Conservation (phyloP, 2,888 invertebrate genomes). For the Drosophila mercatorum region DNA sequence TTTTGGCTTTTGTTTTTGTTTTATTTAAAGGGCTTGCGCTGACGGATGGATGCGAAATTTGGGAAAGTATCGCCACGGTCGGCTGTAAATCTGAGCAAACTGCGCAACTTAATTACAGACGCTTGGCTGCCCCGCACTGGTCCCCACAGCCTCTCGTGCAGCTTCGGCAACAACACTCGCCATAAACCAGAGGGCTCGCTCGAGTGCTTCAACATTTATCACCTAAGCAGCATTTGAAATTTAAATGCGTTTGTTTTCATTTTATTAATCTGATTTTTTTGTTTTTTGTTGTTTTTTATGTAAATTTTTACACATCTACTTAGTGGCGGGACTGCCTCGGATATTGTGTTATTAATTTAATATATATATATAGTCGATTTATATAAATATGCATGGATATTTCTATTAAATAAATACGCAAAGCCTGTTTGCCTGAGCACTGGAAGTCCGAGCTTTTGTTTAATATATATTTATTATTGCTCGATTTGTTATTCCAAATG, state of each 20-base stretch:
- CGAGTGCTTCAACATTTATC: conserved; percentile 58
- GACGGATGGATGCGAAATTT: conserved; percentile 29
- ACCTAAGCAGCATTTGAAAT: conserved; percentile 52
- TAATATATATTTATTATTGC: conserved; percentile 16
- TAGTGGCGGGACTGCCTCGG: conserved; percentile 22
- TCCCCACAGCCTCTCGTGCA: neutral
- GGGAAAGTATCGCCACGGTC: conserved; percentile 61
- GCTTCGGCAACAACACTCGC: conserved; percentile 10
- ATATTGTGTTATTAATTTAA: conserved; percentile 52
- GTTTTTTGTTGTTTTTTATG: conserved; percentile 40
- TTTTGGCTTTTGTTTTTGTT: neutral
- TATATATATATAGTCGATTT: conserved; percentile 39
- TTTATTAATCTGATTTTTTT: conserved; percentile 19
- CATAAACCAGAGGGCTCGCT: conserved; percentile 26
- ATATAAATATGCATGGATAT: conserved; percentile 50
- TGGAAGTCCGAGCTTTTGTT: conserved; percentile 28
- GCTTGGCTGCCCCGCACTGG: conserved; percentile 43
- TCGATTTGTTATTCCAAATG: conserved; percentile 21
- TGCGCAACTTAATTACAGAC: conserved; percentile 72
- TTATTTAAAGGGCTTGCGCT: conserved; percentile 8
- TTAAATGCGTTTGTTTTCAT: conserved; percentile 39
- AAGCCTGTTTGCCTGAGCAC: conserved; percentile 25
- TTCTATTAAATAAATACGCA: conserved; percentile 32
- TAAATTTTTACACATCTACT: conserved; percentile 36
- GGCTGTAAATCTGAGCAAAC: conserved; percentile 60